phyloP scores from a whole-genome alignment of 2,888 invertebrate species.

The Scelioninae gen. 1 region DNA sequence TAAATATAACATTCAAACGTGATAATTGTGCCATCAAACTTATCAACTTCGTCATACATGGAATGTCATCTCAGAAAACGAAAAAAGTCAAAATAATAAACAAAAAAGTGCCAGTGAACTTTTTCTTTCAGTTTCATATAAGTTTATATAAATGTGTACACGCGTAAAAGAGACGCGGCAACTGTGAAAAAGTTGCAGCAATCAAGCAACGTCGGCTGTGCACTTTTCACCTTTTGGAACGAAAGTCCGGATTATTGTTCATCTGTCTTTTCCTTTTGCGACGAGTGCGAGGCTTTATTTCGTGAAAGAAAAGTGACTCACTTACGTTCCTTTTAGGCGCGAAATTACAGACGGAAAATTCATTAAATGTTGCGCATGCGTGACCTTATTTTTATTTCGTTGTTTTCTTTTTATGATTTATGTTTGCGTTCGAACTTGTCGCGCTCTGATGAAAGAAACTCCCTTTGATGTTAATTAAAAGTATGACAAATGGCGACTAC shows the following conservation, averaged over 20 bases:
- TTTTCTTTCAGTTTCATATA: slow-evolving; percentile 19
- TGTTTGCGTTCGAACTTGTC: slow-evolving; percentile 33
- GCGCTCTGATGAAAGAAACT: slow-evolving; percentile 22
- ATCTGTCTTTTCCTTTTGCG: slow-evolving; percentile 52
- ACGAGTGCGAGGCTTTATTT: slow-evolving; percentile 49
- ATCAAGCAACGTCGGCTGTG: slow-evolving; percentile 63
- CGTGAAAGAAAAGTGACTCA: slow-evolving; percentile 63
- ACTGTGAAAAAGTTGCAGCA: slow-evolving; percentile 61
- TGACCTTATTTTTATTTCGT: slow-evolving; percentile 4
- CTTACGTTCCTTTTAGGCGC: slow-evolving; percentile 58
- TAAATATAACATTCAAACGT: neutral
- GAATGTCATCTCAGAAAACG: neutral
- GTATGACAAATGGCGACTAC: slow-evolving; percentile 37
- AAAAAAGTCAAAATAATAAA: neutral
- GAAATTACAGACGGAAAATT: slow-evolving; percentile 44
- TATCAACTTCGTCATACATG: neutral
- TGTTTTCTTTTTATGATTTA: slow-evolving; percentile 55
- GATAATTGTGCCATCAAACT: neutral
- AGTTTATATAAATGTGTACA: slow-evolving; percentile 50
- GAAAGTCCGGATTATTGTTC: slow-evolving; percentile 68
- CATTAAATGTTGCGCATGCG: slow-evolving; percentile 53
- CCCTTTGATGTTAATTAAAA: slow-evolving; percentile 57
- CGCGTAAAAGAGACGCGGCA: slow-evolving; percentile 34
- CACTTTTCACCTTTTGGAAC: slow-evolving; percentile 65
- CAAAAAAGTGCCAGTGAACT: slow-evolving; percentile 7